Evolutionary conservation across 1,140 invertebrate species (phyloP).

Genomic region (Heliconius congener): DNA sequence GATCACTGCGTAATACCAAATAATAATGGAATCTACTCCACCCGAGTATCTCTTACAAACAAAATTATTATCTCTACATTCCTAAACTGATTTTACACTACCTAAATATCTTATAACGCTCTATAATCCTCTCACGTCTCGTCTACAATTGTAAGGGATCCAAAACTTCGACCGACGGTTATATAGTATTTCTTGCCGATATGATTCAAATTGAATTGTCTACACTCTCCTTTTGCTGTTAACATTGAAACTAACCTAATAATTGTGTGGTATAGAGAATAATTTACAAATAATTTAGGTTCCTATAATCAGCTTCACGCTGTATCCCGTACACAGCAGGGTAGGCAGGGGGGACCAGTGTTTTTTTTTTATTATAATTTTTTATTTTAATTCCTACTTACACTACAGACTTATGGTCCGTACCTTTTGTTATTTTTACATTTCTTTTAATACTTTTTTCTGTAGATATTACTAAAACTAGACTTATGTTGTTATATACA

Average conservation of each 20-base stretch:
- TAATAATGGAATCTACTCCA: neutral
- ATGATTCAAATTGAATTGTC: constrained; percentile 7
- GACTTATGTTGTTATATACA: no score
- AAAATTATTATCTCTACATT: neutral
- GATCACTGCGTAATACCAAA: no score
- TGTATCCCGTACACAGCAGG: no score
- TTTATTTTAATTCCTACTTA: no score
- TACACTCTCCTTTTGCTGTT: constrained; percentile 3
- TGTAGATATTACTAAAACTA: no score
- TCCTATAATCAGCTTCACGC: neutral
- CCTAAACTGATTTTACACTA: constrained; percentile 4
- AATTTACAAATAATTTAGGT: neutral
- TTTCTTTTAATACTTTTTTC: no score
- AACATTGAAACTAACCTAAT: neutral
- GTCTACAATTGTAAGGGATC: neutral
- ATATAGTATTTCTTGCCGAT: neutral
- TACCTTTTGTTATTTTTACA: no score
- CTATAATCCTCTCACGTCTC: neutral
- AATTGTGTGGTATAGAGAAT: neutral
- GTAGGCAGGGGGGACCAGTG: no score
- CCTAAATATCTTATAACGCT: neutral
- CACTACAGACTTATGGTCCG: no score
- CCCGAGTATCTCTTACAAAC: neutral
- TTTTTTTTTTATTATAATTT: no score
- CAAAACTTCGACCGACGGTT: neutral